Evolutionary conservation across 1,140 invertebrate genomes (phyloP), one percentile per base, ranked within the genome.

Genomic region (Penaeus vannamei): DNA sequence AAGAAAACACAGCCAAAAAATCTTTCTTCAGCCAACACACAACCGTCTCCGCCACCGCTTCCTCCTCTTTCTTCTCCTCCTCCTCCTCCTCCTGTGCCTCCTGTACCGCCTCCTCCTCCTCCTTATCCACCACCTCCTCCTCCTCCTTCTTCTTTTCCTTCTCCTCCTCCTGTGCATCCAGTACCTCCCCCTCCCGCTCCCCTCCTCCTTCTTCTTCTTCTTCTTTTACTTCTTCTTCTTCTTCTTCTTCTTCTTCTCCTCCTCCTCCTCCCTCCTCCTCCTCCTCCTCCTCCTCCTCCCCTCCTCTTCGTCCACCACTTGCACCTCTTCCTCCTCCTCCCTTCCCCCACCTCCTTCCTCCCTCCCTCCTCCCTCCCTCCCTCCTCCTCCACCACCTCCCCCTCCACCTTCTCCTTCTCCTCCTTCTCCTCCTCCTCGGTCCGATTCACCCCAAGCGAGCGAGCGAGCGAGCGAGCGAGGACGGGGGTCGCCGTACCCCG

Each of bases 11-110:
- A 60, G 80, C 7, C 53, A 19, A 60, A 53, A 53, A 53, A 53
- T 53, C 53, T 53, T 53, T 17, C 53, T 53, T 53, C 53, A 53
- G 14, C 53, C 53, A 14, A 53, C 53, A 53, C 46, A 26, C 23
- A 23, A 82, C 32, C 80, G 61, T 29, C 80, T n/a, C 80, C 46
- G 29, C 32, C 20, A 61, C 32, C 76, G 53, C 76, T 53, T 79
- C 76, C 23, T 53, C 32, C 36, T 36, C 76, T 79, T 53, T 46
- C 76, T 79, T 53, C 53, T 53, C 53, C 53, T 53, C 53, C 53
- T 53, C 42, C 42, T 46, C 53, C 53, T 53, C 53, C 53, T 53
- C 12, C 53, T 53, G 53, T 17, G 53, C 53, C 53, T 53, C 53
- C 5, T 53, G 10, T 53, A 53, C 53, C 53, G 12, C 17, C 53